These are phyloP conservation scores for Scopus umbretta DNA, from an alignment of 2,113 vertebrate species.

Conservation along the genomic window DNA sequence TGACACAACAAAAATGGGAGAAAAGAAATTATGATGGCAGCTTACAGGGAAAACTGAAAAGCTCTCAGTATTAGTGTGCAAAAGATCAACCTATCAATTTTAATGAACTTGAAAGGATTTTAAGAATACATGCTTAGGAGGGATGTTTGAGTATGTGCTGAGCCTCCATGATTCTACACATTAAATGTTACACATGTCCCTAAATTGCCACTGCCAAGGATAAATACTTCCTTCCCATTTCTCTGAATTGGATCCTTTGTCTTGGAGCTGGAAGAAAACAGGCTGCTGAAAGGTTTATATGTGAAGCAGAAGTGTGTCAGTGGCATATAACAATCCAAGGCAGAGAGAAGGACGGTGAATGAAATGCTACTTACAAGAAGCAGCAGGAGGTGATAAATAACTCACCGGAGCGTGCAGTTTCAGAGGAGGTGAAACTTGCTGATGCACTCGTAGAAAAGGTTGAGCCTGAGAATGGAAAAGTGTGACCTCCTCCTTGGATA, in stretches of 20 bases:
- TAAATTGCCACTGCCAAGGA: neutral
- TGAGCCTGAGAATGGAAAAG: neutral
- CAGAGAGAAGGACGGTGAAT: neutral
- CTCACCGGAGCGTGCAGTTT: neutral
- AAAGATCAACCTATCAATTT: neutral
- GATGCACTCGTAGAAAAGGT: neutral
- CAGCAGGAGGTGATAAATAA: constrained; percentile 1
- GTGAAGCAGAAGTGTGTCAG: neutral
- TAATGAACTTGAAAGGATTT: neutral
- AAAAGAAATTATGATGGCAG: neutral
- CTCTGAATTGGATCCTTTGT: neutral
- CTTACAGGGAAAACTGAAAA: neutral
- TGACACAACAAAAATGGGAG: neutral
- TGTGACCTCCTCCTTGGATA: neutral
- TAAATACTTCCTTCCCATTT: neutral
- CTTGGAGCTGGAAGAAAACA: neutral
- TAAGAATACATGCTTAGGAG: neutral
- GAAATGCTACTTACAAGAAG: neutral
- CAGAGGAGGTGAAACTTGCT: neutral
- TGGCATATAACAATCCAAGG: neutral
- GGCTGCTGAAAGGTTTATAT: neutral
- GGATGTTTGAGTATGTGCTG: neutral
- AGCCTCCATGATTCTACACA: neutral
- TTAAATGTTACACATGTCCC: neutral
- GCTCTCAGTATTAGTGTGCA: neutral